Evolutionary conservation across 2,888 invertebrate species (phyloP).

Genomic region (Lithodes maja): DNA sequence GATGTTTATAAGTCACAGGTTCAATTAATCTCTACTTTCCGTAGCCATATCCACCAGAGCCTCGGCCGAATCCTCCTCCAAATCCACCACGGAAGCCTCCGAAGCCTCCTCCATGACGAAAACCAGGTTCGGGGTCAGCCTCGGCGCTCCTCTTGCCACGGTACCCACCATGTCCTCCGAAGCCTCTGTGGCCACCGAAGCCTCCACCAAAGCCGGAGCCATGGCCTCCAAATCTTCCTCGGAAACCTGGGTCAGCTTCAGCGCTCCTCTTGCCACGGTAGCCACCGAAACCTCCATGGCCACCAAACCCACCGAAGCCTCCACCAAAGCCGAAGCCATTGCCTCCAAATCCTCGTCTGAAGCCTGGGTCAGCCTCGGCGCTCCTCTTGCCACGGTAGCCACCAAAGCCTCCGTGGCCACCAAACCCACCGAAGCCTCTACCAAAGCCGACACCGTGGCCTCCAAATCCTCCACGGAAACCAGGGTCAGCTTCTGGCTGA

Average conservation of each 20-base stretch:
- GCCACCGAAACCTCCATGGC: conserved; percentile 4
- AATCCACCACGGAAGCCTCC: background rate
- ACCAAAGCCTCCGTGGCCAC: conserved; percentile 7
- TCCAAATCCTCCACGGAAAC: conserved; percentile 23
- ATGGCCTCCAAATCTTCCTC: conserved; percentile 4
- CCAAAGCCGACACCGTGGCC: conserved; percentile 18
- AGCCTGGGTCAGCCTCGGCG: conserved; percentile 26
- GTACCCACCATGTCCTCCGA: background rate
- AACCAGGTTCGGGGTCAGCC: background rate
- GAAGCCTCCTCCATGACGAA: background rate
- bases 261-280: conserved; percentile 40
- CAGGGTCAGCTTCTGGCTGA: conserved; percentile 22
- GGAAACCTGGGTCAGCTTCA: conserved; percentile 19
- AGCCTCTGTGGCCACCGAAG: conserved; percentile 2
- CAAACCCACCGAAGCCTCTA: background rate
- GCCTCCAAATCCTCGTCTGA: conserved; percentile 1
- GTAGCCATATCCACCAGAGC: background rate
- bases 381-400: conserved; percentile 34
- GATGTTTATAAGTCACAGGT: too few species aligned
- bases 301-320: conserved; percentile 11
- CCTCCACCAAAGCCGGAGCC: conserved; percentile 6
- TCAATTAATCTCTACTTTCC: background rate
- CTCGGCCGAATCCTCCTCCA: background rate
- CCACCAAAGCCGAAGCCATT: conserved; percentile 13
- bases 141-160: conserved; percentile 2